Percentiles rank a stretch among this genome's conserved stretches.
phyloP scores from a whole-genome alignment of 2,113 vertebrate genomes.

The Cinclus mexicanus region DNA sequence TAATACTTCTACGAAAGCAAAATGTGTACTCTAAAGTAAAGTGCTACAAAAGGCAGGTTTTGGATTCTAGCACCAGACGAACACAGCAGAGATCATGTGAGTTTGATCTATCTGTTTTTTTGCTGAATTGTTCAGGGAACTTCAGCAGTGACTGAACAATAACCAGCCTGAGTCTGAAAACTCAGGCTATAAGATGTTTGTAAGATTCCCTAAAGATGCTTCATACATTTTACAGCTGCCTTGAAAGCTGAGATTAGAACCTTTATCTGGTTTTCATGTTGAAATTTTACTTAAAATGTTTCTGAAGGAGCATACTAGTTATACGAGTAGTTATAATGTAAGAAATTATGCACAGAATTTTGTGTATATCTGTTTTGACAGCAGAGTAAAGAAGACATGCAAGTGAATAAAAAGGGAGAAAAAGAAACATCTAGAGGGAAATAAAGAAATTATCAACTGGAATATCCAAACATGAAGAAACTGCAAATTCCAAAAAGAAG shows the following conservation, averaged over 20 bases:
- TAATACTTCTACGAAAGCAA: not conserved
- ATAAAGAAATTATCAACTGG: slow-evolving; percentile 28
- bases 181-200: not conserved
- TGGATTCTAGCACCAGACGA: not conserved
- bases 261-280: not conserved
- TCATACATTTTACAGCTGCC: not conserved
- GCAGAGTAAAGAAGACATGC: slow-evolving; percentile 66
- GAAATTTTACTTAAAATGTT: not conserved
- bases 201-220: not conserved
- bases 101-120: not conserved
- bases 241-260: not conserved
- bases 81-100: not conserved
- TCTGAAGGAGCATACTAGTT: not conserved
- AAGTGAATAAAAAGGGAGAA: slow-evolving; percentile 43
- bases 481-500: slow-evolving; percentile 44
- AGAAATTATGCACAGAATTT: not conserved
- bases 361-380: slow-evolving; percentile 22
- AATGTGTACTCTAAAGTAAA: not conserved
- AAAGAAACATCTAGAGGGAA: slow-evolving; percentile 44
- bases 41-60: not conserved
- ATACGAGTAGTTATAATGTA: not conserved
- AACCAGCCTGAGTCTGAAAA: no score
- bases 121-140: not conserved
- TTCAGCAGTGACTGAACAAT: not conserved
- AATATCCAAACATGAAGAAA: slow-evolving; percentile 41